Evolutionary conservation across 2,113 vertebrate genomes (phyloP), one percentile per base, ranked within the genome.

Genomic region (Nycticebus coucang): DNA sequence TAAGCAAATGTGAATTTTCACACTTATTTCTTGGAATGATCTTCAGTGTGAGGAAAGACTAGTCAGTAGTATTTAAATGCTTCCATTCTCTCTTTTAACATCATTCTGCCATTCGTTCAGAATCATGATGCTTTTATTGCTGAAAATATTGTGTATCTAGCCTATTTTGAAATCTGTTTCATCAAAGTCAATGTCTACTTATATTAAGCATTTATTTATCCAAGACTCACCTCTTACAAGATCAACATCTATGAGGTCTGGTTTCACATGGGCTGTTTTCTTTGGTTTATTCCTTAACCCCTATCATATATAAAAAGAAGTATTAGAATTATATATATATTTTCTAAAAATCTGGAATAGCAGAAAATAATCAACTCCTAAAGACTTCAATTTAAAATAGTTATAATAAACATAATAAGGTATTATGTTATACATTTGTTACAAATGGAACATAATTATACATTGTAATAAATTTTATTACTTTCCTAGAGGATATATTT

Each of bases 241-340:
- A 98, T 99, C 99, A 98, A 99, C 99, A 59, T 99, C 99, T 90
- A 99, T 99, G 84, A 99, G 99, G 98, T 99, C 99, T 97, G 99
- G 99, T 98, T 99, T 99, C 96, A 99, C 99, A 68, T 99, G 99
- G 78, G 99, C 99, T 0, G 99, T 99, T 99, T 99, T 99, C 99
- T 99, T 99, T 97, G 99, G 99, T 98, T 99, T 99, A 99, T 99
- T 99, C 98, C 99, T 99, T 98, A 99, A 99, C 97, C 99, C 99
- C 99, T 99, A 97, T 74, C 98, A 98, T 24, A 91, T 77, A 97
- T 98, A 86, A 91, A 69, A 98, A 97, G 97, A 55, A 97, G 68
- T 53, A 91, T 93, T 57, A 97, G 62, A 97, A 97, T 69, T 95
- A 60, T 81, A 96, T 35, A 89, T 57, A 93, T 68, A 84, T 26